phyloP scores from a whole-genome alignment of 1,140 invertebrate species.

The Myzus persicae region DNA sequence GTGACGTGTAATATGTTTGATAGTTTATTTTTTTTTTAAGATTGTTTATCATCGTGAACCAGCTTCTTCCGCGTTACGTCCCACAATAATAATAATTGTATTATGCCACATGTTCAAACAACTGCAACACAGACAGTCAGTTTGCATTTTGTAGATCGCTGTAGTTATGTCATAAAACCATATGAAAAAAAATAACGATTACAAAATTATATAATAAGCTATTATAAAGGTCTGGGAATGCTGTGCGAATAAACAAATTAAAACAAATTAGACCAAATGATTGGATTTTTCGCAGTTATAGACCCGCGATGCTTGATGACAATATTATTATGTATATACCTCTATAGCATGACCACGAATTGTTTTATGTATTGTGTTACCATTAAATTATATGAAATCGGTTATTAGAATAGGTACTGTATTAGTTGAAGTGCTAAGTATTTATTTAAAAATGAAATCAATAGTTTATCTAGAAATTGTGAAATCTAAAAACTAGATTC shows the following conservation, averaged over 20 bases:
- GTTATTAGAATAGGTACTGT: too few species aligned
- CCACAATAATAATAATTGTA: not conserved
- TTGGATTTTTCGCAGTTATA: not conserved
- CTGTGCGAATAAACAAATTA: not conserved
- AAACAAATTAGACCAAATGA: not conserved
- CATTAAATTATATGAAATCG: too few species aligned
- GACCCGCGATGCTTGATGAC: not conserved
- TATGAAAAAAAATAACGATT: not conserved
- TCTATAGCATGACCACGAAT: too few species aligned
- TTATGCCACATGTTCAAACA: not conserved
- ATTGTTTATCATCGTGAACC: not conserved
- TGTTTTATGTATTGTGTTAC: too few species aligned
- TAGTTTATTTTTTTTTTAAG: not conserved
- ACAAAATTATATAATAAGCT: not conserved
- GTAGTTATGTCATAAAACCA: not conserved
- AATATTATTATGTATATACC: too few species aligned
- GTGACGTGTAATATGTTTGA: not conserved
- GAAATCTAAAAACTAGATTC: too few species aligned
- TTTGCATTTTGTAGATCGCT: not conserved
- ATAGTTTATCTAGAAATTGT: too few species aligned
- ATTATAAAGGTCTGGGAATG: too few species aligned
- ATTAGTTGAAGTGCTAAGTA: too few species aligned
- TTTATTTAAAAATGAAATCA: too few species aligned
- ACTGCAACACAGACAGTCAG: not conserved
- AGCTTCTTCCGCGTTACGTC: not conserved